Evolutionary conservation across 2,797 vertebrate species (phyloP), one percentile per base, ranked within the genome.

Genomic region (Centroberyx gerrardi): DNA sequence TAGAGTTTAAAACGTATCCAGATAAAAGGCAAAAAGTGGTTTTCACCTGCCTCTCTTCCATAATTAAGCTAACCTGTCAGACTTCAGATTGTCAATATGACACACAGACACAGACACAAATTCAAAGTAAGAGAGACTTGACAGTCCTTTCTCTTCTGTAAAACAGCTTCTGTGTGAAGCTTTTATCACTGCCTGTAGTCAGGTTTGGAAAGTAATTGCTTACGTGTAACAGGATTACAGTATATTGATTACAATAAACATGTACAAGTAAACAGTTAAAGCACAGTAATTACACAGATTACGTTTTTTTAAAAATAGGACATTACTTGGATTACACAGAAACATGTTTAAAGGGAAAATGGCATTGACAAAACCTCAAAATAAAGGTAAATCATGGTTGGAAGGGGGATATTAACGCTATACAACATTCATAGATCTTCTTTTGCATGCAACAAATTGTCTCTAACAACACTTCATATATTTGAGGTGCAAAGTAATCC

Each of bases 1-100:
- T 8, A 14, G 71, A 53, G 31, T 80, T 84, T 80, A 67, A 86
- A 75, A 80, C 8, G 4, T 22, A 59, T 22, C 8, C 18, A 55
- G 18, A 76, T 76, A 52, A 80, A 84, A 83, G 65, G 65, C 64
- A 68, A 79, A 73, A 52, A 5, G 38, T 15, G 1, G 7, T 44
- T 18, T 78, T 83, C 40, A 78, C 58, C 48, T 27, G 54, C 78
- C 51, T 48, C 22, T 60, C 27, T 31, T 62, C 59, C 54, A 60
- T 64, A 78, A 71, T 74, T 74, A 81, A 66, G 63, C 62, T 1
- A 9, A 46, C 36, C 65, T 54, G 62, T 63, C 77, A 71, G 29
- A 64, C 44, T 56, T 68, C 28, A 46, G 40, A 66, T 22, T 53
- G 52, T 68, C 74, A 72, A 61, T 44, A 68, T 18, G 29, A 49